Percentiles rank a stretch among this genome's conserved stretches.
Evolutionary conservation across 2,888 invertebrate species (phyloP).

Genomic region (Pediacus dermestoides): DNA sequence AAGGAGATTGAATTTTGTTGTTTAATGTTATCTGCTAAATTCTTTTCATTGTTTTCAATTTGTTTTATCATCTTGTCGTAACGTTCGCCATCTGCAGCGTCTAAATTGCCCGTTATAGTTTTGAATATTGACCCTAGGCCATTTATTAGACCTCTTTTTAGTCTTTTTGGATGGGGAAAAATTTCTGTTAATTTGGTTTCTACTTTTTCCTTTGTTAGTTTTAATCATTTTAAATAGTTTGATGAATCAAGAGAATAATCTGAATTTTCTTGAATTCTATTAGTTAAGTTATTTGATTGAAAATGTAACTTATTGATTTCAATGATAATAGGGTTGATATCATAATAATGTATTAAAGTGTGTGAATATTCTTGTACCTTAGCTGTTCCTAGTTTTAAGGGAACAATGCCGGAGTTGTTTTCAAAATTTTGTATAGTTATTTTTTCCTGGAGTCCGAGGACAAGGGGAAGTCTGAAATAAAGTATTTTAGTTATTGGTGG

Average conservation of each 20-base stretch:
- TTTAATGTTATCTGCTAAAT: constrained; percentile 9
- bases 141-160: constrained; percentile 17
- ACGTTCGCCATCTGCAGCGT: constrained; percentile 18
- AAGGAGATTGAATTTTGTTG: constrained; percentile 9
- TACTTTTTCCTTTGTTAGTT: constrained; percentile 7
- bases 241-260: constrained; percentile 1
- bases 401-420: constrained; percentile 10
- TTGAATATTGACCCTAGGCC: constrained; percentile 19
- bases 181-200: constrained; percentile 14
- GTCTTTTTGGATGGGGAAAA: constrained; percentile 10
- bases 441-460: constrained; percentile 1
- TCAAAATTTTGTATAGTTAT: background rate
- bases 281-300: constrained; percentile 8
- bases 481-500: background rate
- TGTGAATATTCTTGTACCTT: constrained; percentile 10
- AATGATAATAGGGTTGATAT: constrained; percentile 12
- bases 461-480: background rate
- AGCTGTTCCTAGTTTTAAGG: constrained; percentile 15
- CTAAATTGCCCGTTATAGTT: constrained; percentile 18
- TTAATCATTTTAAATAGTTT: constrained; percentile 11
- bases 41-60: constrained; percentile 17
- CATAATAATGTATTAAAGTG: constrained; percentile 15
- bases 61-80: constrained; percentile 15
- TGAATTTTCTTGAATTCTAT: constrained; percentile 9
- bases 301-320: constrained; percentile 12